Percentiles rank a stretch among this genome's conserved stretches.
phyloP scores from a whole-genome alignment of 2,797 vertebrate species.

The Petrocephalus schoutedeni region DNA sequence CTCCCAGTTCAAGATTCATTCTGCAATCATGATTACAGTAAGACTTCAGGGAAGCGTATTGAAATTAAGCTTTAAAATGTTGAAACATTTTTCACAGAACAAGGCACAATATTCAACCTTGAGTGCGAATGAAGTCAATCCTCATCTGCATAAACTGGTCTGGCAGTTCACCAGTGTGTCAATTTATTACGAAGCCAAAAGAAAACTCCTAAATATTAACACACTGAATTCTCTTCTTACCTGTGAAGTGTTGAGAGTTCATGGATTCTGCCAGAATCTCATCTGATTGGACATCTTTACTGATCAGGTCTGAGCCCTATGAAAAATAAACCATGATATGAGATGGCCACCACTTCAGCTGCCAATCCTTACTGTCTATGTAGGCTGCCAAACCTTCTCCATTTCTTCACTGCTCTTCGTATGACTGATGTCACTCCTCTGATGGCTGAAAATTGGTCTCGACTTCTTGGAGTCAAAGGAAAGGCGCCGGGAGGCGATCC shows the following conservation, averaged over 20 bases:
- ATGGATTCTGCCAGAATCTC: slow-evolving; percentile 76
- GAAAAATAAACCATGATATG: slow-evolving; percentile 24
- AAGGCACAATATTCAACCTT: background rate
- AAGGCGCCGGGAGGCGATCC: slow-evolving; percentile 69
- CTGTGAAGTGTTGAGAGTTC: slow-evolving; percentile 78
- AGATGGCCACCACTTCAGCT: background rate
- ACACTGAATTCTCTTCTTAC: slow-evolving; percentile 49
- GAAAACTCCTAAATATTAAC: slow-evolving; percentile 20
- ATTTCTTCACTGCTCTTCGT: slow-evolving; percentile 64
- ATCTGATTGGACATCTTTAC: slow-evolving; percentile 71
- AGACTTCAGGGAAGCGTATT: background rate
- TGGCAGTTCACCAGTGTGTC: background rate
- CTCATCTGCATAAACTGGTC: background rate
- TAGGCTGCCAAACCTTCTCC: slow-evolving; percentile 44
- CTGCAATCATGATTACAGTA: background rate
- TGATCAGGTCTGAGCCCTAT: slow-evolving; percentile 62
- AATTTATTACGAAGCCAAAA: background rate
- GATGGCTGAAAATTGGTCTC: slow-evolving; percentile 62
- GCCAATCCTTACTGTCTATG: background rate
- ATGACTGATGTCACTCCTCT: slow-evolving; percentile 72
- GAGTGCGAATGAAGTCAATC: background rate
- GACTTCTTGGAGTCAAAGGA: slow-evolving; percentile 71
- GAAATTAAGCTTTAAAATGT: slow-evolving; percentile 4
- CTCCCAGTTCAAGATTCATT: background rate
- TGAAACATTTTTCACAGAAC: background rate